Conservation (phyloP, 2,888 invertebrate species). For the Gastrophysa polygoni region DNA sequence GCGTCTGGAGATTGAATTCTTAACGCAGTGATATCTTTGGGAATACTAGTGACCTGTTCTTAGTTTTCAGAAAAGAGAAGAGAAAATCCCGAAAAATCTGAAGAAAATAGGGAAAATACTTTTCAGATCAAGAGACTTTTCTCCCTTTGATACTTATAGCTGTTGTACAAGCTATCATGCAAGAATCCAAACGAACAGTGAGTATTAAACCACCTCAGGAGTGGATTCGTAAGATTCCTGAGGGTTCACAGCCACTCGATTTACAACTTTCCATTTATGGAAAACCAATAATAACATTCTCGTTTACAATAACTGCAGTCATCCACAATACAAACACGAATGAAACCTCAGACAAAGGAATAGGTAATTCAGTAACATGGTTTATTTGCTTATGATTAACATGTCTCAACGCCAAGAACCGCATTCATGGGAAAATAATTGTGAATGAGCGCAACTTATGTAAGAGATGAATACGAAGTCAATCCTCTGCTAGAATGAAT, state of each 20-base stretch:
- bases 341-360: neutral
- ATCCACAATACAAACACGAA: constrained; percentile 4
- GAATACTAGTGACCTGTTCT: too few relatives aligned
- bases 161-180: too few relatives aligned
- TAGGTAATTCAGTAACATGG: constrained; percentile 24
- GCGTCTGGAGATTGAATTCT: too few relatives aligned
- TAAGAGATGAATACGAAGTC: neutral
- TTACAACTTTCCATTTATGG: constrained; percentile 29
- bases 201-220: neutral
- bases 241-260: constrained; percentile 26
- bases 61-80: too few relatives aligned
- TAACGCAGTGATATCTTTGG: too few relatives aligned
- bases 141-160: too few relatives aligned
- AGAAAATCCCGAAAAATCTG: too few relatives aligned
- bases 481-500: neutral
- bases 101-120: too few relatives aligned
- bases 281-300: constrained; percentile 19
- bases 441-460: neutral
- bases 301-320: neutral
- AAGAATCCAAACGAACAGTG: neutral
- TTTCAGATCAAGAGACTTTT: too few relatives aligned
- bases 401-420: constrained; percentile 19
- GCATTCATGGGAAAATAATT: constrained; percentile 31
- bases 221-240: constrained; percentile 24
- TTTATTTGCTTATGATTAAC: constrained; percentile 35